Percentiles rank a stretch among this genome's conserved stretches.
These are phyloP conservation scores for Platorchestia sp. DNA, from an alignment of 1,140 invertebrate genomes.

Conservation along the genomic window DNA sequence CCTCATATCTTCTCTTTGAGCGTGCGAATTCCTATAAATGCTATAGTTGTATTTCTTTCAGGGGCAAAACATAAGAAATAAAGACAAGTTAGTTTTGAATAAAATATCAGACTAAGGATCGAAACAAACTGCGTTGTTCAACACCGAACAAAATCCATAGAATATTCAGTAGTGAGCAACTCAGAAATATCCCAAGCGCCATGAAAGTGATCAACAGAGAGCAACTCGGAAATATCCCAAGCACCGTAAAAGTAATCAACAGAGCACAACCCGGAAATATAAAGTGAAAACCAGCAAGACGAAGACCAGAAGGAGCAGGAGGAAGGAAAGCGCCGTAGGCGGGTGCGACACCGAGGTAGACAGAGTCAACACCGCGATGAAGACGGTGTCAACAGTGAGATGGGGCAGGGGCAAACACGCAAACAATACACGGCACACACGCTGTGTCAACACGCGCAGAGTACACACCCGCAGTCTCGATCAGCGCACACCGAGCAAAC, in stretches of 20 bases:
- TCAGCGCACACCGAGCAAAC: constrained; percentile 45
- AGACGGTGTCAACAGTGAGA: constrained; percentile 45
- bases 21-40: no score
- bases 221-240: not conserved
- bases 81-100: no score
- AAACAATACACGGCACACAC: constrained; percentile 54
- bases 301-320: not conserved
- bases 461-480: constrained; percentile 31
- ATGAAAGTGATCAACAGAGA: not conserved
- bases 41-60: no score
- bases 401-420: constrained; percentile 50
- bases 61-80: no score
- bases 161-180: not conserved
- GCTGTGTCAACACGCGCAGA: constrained; percentile 29
- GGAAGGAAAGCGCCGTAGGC: not conserved
- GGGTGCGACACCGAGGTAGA: constrained; percentile 14
- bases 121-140: no score
- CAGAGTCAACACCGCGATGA: constrained; percentile 41
- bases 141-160: no score
- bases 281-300: not conserved
- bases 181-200: not conserved
- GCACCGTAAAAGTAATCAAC: not conserved
- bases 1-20: no score
- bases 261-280: not conserved
- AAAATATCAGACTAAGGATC: no score